Conservation (phyloP, 2,797 vertebrate genomes). For the Alouatta caraya region DNA sequence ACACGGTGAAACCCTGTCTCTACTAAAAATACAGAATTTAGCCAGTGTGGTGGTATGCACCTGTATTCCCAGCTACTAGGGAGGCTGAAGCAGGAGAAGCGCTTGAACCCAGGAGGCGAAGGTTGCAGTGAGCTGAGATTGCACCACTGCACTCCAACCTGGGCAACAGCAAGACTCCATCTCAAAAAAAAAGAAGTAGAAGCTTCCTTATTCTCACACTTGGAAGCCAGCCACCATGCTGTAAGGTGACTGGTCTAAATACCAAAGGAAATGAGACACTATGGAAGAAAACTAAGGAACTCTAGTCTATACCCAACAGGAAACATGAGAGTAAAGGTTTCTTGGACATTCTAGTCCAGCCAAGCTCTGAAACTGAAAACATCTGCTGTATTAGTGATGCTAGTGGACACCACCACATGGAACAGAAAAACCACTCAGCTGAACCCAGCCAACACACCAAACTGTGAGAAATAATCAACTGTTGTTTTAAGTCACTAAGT, state of each 20-base stretch:
- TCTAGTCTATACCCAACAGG: neutral
- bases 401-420: neutral
- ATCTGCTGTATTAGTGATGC: neutral
- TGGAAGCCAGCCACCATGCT: neutral
- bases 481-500: neutral
- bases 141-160: neutral
- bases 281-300: neutral
- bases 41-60: neutral
- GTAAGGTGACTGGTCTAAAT: neutral
- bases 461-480: neutral
- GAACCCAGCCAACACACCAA: slow-evolving; percentile 9
- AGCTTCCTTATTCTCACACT: neutral
- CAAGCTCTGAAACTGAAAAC: neutral
- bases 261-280: neutral
- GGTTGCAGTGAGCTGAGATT: neutral
- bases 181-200: neutral
- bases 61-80: neutral
- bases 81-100: neutral
- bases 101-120: neutral
- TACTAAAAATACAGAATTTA: neutral
- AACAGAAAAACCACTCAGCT: slow-evolving; percentile 1
- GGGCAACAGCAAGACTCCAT: neutral
- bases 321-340: neutral
- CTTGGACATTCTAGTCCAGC: neutral
- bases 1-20: neutral